phyloP scores from a whole-genome alignment of 2,888 invertebrate genomes.

The Limnephilus rhombicus region DNA sequence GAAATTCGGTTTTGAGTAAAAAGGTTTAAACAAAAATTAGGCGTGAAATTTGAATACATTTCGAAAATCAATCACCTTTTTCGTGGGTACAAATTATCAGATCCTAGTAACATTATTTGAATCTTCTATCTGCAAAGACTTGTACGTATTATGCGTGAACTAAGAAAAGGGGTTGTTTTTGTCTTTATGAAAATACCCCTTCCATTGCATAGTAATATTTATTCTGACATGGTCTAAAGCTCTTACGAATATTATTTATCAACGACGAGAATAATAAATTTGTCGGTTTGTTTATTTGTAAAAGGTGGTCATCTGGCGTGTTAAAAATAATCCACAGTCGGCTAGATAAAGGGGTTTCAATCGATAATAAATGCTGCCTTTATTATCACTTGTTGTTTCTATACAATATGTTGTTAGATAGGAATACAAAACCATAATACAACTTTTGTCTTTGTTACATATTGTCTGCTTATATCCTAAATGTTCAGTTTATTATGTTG shows the following conservation, averaged over 20 bases:
- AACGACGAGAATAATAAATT: slow-evolving; percentile 36
- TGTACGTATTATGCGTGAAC: neutral
- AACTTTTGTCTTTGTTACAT: too few relatives aligned
- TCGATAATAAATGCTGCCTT: neutral
- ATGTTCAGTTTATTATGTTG: too few relatives aligned
- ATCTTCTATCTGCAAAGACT: neutral
- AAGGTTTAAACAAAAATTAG: neutral
- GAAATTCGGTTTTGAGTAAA: neutral
- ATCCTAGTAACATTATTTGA: neutral
- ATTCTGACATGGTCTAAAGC: slow-evolving; percentile 45
- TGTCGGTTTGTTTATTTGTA: slow-evolving; percentile 38
- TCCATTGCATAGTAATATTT: slow-evolving; percentile 24
- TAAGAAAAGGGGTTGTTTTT: slow-evolving; percentile 46
- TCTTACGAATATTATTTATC: slow-evolving; percentile 1
- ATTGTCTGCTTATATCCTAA: too few relatives aligned
- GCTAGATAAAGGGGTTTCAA: neutral
- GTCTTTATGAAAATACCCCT: slow-evolving; percentile 3
- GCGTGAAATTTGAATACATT: neutral
- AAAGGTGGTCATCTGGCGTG: slow-evolving; percentile 46
- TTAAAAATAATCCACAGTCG: neutral
- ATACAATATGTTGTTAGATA: neutral
- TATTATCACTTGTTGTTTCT: neutral
- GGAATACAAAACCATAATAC: too few relatives aligned
- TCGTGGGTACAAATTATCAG: neutral
- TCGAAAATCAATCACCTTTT: neutral